A percentile compares a stretch with the other conserved stretches of the same genome.
phyloP scores from a whole-genome alignment of 2,113 vertebrate genomes.

The Heteronetta atricapilla region DNA sequence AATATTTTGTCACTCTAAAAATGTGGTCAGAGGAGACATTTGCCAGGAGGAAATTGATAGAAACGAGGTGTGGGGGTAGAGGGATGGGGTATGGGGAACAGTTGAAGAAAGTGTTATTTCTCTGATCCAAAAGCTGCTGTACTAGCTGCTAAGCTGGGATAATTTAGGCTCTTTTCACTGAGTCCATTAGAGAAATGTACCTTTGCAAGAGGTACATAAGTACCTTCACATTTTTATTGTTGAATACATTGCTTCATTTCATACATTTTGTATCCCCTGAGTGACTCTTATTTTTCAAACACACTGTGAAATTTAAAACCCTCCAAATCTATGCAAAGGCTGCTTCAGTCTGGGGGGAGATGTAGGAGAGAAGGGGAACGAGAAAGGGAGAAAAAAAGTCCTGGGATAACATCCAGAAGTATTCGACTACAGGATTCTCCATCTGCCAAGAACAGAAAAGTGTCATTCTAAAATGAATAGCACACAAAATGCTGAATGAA shows the following conservation, averaged over 20 bases:
- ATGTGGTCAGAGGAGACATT: neutral
- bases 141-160: neutral
- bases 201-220: neutral
- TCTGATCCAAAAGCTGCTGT: neutral
- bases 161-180: neutral
- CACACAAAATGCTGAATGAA: constrained; percentile 26
- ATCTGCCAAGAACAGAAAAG: constrained; percentile 39
- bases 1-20: neutral
- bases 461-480: constrained; percentile 8
- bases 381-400: neutral
- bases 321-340: neutral
- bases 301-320: neutral
- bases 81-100: neutral
- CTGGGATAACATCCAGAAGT: constrained; percentile 46
- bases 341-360: neutral
- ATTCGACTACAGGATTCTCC: neutral
- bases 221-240: neutral
- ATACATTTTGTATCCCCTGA: neutral
- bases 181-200: neutral
- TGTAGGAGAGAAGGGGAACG: neutral
- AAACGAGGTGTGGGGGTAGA: neutral
- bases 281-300: constrained; percentile 4
- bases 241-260: neutral
- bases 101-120: neutral
- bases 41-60: neutral